Evolutionary conservation across 2,888 invertebrate species (phyloP), one percentile per base, ranked within the genome.

Genomic region (Chymomyza caudatula): DNA sequence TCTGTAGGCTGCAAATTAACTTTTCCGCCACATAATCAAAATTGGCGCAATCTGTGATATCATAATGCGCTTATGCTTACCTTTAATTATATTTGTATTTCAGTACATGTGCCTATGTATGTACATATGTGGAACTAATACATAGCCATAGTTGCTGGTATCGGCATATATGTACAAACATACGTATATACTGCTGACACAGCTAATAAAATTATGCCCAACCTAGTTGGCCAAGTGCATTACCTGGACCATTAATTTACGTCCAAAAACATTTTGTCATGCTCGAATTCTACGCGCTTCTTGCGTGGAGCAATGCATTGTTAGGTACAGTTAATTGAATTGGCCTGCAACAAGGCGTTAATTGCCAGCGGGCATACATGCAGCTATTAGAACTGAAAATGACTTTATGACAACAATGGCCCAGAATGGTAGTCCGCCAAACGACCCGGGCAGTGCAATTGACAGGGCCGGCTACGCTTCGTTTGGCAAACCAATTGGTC

Each of bases 391-490:
- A 37, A 2, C 29, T 11, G 11, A 11, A 8, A 37, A 37, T 37
- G 29, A 2, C 11, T 37, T 37, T 11, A 37, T 11, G 11, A 37
- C 29, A 37, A 37, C 29, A 37, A 37, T 37, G 29, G 29, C 29
- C 8, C 11, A 11, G 11, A 11, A 37, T 37, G 11, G 11, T 37
- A 11, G 11, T 1, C 29, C 11, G 11, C 29, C 29, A 37, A 37
- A 11, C 2, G 29, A 37, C 11, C 29, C 8, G 29, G 29, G 2
- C 29, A 37, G 11, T 37, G 29, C 11, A 37, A 37, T 37, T 37
- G 29, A 37, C 58, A 65, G 22, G 52, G 56, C 55, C 71, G 44
- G 63, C 59, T 58, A 63, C 73, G 77, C 66, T 64, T 75, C 75
- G 67, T 74, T 64, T 65, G 49, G 54, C 43, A n/a, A 13, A 20